phyloP scores from a whole-genome alignment of 2,888 invertebrate species.

The Folsomia candida region DNA sequence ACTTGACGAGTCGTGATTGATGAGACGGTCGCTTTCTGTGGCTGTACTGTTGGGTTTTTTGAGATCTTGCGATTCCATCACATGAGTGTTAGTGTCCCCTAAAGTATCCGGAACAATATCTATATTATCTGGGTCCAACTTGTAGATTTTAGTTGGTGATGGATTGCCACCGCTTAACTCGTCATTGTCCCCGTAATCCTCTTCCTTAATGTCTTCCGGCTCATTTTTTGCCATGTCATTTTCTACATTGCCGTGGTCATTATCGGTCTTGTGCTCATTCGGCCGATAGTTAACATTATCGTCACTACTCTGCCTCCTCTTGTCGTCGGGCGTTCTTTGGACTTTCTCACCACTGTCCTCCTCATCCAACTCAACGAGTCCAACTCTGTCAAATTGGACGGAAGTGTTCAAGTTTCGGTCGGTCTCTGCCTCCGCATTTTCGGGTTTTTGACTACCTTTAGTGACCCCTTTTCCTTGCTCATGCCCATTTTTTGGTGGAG shows the following conservation, averaged over 20 bases:
- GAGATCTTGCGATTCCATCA: slow-evolving; percentile 9
- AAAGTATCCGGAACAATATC: slow-evolving; percentile 47
- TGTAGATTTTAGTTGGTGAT: slow-evolving; percentile 42
- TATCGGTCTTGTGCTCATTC: background rate
- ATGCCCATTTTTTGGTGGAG: background rate
- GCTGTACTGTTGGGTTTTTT: background rate
- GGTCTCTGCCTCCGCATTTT: background rate
- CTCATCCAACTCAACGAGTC: slow-evolving; percentile 7
- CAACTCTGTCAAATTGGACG: slow-evolving; percentile 28
- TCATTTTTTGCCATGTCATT: slow-evolving; percentile 19
- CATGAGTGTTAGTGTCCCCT: slow-evolving; percentile 20
- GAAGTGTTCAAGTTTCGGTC: slow-evolving; percentile 3
- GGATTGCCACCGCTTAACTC: slow-evolving; percentile 22
- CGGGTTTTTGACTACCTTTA: background rate
- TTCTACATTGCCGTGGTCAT: slow-evolving; percentile 15
- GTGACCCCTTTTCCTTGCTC: background rate
- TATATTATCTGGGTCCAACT: slow-evolving; percentile 42
- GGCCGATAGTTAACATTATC: background rate
- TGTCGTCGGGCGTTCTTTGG: background rate
- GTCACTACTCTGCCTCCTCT: background rate
- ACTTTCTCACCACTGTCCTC: background rate
- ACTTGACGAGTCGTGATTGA: background rate
- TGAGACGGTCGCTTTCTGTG: background rate
- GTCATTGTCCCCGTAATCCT: slow-evolving; percentile 39
- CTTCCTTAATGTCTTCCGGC: slow-evolving; percentile 34